Conservation (phyloP, 2,888 invertebrate species). For the Pollenia griseotomentosa region DNA sequence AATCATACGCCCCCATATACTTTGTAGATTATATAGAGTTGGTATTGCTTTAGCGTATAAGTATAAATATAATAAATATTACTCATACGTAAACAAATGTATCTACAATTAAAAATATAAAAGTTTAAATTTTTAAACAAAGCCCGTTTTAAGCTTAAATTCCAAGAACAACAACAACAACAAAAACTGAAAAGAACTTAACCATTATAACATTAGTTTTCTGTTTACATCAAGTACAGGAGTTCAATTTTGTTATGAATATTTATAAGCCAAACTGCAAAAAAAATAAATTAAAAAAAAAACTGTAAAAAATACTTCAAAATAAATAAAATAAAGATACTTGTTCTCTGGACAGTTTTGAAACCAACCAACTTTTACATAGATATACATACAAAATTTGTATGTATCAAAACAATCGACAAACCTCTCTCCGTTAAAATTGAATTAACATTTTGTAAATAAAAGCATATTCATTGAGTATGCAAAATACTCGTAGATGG, state of each 20-base stretch:
- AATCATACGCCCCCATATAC: too few species aligned
- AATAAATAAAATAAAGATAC: background rate
- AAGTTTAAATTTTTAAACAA: background rate
- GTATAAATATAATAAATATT: background rate
- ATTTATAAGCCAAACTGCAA: background rate
- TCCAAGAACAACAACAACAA: background rate
- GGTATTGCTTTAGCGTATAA: too few species aligned
- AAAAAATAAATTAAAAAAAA: background rate
- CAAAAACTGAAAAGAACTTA: background rate
- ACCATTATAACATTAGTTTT: background rate
- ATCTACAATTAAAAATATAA: too few species aligned
- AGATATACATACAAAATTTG: background rate
- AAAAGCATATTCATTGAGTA: background rate
- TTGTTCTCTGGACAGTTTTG: background rate
- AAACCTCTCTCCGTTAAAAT: background rate
- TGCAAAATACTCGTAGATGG: background rate
- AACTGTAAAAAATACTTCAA: background rate
- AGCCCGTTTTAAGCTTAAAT: too few species aligned
- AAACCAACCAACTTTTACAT: slow-evolving; percentile 9
- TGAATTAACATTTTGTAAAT: background rate
- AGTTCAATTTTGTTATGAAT: slow-evolving; percentile 20
- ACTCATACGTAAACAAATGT: background rate
- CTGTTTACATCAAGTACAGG: background rate
- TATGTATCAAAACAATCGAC: background rate
- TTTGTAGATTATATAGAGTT: too few species aligned